Evolutionary conservation across 2,113 vertebrate species (phyloP).

Genomic region (Xiphophorus maculatus): DNA sequence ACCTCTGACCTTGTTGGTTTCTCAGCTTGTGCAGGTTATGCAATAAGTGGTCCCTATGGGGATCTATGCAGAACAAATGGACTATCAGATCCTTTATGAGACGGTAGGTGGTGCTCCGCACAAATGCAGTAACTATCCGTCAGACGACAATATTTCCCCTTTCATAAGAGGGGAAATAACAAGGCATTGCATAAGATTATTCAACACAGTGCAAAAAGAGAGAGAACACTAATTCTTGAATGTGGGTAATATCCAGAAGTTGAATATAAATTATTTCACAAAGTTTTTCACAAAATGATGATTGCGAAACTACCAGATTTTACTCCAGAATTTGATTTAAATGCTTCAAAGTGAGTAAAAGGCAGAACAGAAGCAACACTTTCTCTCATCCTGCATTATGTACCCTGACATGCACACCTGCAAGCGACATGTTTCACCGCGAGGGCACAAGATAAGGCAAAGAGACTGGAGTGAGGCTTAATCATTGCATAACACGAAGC

Average conservation of each 20-base stretch:
- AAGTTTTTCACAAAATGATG: too few relatives aligned
- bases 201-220: background rate
- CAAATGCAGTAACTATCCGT: background rate
- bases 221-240: background rate
- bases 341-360: background rate
- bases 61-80: background rate
- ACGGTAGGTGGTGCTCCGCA: background rate
- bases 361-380: background rate
- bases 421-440: slow-evolving; percentile 48
- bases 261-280: too few relatives aligned
- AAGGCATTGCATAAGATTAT: background rate
- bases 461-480: slow-evolving; percentile 42
- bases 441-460: slow-evolving; percentile 54
- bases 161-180: background rate
- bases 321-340: background rate
- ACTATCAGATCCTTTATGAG: background rate
- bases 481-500: slow-evolving; percentile 68
- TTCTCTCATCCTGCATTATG: background rate
- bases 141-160: background rate
- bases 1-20: background rate
- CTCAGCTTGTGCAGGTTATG: background rate
- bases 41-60: background rate
- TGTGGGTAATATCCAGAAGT: background rate
- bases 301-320: background rate
- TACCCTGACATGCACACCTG: slow-evolving; percentile 5